Evolutionary conservation across 2,113 vertebrate genomes (phyloP), one percentile per base, ranked within the genome.

Genomic region (Meriones unguiculatus): DNA sequence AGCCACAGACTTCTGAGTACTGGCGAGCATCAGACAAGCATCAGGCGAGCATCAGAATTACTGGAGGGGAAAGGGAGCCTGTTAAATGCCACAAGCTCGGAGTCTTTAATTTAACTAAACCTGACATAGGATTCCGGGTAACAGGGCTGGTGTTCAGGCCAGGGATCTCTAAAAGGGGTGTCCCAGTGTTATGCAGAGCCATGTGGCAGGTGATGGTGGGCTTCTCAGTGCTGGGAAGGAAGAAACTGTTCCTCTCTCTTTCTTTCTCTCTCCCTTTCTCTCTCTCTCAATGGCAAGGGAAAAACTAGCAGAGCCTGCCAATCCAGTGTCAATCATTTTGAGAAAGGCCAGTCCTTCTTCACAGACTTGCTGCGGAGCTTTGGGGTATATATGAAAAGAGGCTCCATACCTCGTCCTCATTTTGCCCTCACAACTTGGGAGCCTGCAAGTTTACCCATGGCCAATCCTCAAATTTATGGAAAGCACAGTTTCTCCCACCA

Each of bases 11-110:
- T 72, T 65, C 59, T 75, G n/a, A 72, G 82, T 32, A 65, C 32
- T 52, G 5, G 2, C 1, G 1, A n/a, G 4, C 41, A 41, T 41
- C 41, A 41, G 5, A 1, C 1, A 2, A 46, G 46, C 46, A 46
- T 46, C 46, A 46, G 46, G 46, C 46, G 46, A 46, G 13, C 1
- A 35, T 46, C 84, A 50, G 35, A 54, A 32, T 72, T 35, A 87
- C 62, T 80, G 57, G 18, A 72, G n/a, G n/a, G 7, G 30, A n/a
- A 35, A 57, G 15, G 22, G 14, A 62, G 38, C 22, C n/a, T 38
- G 24, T 50, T 41, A 64, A 69, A 62, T 57, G 57, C 69, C 82
- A 18, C n/a, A 20, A 25, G 12, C 0, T 22, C n/a, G 28, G 17
- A 2, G 64, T 22, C 75, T 50, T 22, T 41, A 80, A n/a, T 35